Base-by-base conservation (phyloP, 2,888 invertebrate genomes). In the Merodon equestris region DNA sequence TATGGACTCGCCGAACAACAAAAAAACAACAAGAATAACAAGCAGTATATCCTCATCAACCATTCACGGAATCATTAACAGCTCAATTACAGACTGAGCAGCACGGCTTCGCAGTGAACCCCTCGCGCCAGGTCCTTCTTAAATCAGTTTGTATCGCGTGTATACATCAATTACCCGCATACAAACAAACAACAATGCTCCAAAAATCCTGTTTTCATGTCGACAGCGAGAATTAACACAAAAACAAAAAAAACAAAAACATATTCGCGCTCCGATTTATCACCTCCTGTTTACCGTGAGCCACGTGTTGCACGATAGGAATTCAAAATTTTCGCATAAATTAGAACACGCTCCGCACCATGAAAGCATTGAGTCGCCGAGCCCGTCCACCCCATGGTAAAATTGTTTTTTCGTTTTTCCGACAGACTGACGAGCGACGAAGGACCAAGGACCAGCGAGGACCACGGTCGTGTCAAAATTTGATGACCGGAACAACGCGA, bases 301-400 rank as follows among this genome's bases (percentile, higher is more conserved):
- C 56, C 79, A 79, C 79, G 79, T 79, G 79, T 79, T 79, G 79
- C 74, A 19, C 68, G 60, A 60, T 53, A 56, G 79, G 74, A 79
- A 74, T 79, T 79, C 74, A 15, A 42, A 79, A 45, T 79, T 48
- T 74, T 74, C 64, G 79, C 79, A 79, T 79, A 79, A 79, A 79
- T 79, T 79, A 79, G 68, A 74, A 57, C 27, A n/a, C n/a, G n/a
- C n/a, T n/a, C n/a, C n/a, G 27, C 27, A 27, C 27, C 27, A 27
- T 7, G 3, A 27, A 27, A 27, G 27, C 27, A n/a, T n/a, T n/a
- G n/a, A n/a, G n/a, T n/a, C 7, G 7, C 27, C 27, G 27, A 27
- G 27, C 7, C 27, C 2, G 27, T 7, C 12, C 70, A 70, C 75
- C 63, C 68, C 63, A 70, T 70, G 40, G n/a, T 71, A 60, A 60